Evolutionary conservation across 2,797 vertebrate genomes (phyloP), one percentile per base, ranked within the genome.

Genomic region (Clamator glandarius): DNA sequence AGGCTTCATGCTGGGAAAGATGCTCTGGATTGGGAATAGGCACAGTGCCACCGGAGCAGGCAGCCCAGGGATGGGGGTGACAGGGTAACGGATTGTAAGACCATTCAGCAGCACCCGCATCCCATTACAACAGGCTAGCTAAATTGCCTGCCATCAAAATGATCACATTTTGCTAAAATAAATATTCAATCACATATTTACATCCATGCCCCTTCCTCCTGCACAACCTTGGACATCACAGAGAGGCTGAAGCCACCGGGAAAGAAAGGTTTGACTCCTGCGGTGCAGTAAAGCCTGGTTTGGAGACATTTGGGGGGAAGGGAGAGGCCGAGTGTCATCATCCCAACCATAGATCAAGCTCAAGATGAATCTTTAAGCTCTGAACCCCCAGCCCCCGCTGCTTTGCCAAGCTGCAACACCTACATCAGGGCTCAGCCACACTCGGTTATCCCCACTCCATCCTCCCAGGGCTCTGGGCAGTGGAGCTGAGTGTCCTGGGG

Each of bases 111-210:
- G 51, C 72, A 11, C 55, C 51, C 6, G 2, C 28, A 39, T 70
- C 25, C 52, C 15, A 0, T 15, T 20, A 18, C 36, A 9, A 46
- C 13, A 3, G 21, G 33, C 26, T 7, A 17, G 63, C 33, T 35
- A 4, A 23, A 46, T 8, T 4, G 1, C 39, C n/a, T 16, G 67
- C 44, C 55, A n/a, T 18, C 5, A 13, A 35, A 69, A 42, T 9
- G 28, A 11, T 4, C 26, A 2, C 2, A 19, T 70, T 70, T 62
- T 9, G 61, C 16, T 21, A 28, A 76, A 85, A 51, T 8, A 8
- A 7, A 5, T 5, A 12, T 28, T 12, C 6, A 5, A 4, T 11
- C 7, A 4, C 6, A 0, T 10, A 8, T 39, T 77, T 46, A 1
- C 4, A 13, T 3, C 70, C 3, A 1, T 25, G 28, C 46, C 17